A percentile compares a stretch with the other conserved stretches of the same genome.
Evolutionary conservation across 2,888 invertebrate species (phyloP).

Genomic region (Maniola hyperantus): DNA sequence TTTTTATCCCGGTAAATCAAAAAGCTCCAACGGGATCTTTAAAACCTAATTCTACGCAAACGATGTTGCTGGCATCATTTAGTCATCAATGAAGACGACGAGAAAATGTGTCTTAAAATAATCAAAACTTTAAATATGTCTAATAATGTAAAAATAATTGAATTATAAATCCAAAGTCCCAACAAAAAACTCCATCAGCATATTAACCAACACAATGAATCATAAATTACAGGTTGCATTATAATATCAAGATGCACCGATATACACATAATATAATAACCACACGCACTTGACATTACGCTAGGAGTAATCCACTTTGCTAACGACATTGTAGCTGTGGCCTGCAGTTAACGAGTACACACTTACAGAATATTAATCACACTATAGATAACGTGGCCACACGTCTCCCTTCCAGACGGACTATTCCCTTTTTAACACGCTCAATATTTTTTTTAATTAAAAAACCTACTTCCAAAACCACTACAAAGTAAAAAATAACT

Average conservation of each 20-base stretch:
- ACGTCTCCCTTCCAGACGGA: neutral
- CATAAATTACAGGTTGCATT: constrained; percentile 14
- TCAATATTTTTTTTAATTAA: no score
- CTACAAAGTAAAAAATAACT: no score
- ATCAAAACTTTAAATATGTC: no score
- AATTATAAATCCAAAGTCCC: constrained; percentile 3
- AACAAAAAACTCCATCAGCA: constrained; percentile 9
- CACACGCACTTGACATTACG: constrained; percentile 17
- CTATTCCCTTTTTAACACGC: neutral
- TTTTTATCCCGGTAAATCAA: no score
- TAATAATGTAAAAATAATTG: neutral
- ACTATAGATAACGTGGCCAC: constrained; percentile 16
- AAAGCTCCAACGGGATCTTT: no score
- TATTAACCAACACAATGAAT: constrained; percentile 9
- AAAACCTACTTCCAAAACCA: no score
- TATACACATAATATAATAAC: constrained; percentile 7
- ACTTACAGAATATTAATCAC: constrained; percentile 37
- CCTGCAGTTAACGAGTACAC: constrained; percentile 27
- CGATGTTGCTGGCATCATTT: no score
- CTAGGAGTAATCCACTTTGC: constrained; percentile 18
- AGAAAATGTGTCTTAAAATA: no score
- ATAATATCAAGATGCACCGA: constrained; percentile 14
- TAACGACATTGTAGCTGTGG: constrained; percentile 29
- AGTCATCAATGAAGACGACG: no score
- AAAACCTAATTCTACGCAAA: no score